phyloP scores from a whole-genome alignment of 1,140 invertebrate genomes.

The Drusus annulatus region DNA sequence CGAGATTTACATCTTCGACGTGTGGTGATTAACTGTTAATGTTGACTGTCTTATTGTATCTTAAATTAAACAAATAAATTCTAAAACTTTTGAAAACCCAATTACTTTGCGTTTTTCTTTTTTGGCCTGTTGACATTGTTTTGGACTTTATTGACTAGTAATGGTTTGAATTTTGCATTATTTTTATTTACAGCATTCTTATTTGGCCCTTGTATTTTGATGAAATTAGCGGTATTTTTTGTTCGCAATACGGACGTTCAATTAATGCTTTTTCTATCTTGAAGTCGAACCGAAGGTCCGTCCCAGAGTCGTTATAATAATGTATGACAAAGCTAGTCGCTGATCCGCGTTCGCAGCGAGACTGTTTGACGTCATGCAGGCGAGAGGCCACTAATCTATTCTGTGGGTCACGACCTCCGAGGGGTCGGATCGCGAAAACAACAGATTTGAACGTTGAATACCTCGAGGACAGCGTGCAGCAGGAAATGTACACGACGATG shows the following conservation, averaged over 20 bases:
- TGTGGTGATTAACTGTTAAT: conserved; percentile 32
- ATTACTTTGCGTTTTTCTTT: conserved; percentile 46
- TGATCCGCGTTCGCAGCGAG: neutral
- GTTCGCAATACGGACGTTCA: neutral
- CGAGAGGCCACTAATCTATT: neutral
- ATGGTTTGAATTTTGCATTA: conserved; percentile 46
- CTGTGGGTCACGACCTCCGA: neutral
- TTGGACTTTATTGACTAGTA: conserved; percentile 49
- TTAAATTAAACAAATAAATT: conserved; percentile 52
- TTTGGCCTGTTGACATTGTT: conserved; percentile 49
- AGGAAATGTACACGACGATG: too few species aligned
- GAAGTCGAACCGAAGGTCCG: neutral
- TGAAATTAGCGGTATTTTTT: conserved; percentile 14
- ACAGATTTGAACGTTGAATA: too few species aligned
- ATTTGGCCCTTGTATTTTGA: conserved; percentile 19
- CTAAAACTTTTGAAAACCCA: conserved; percentile 43
- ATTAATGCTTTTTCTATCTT: neutral
- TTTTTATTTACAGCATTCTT: neutral
- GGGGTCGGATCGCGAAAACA: neutral
- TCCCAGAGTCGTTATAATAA: conserved; percentile 9
- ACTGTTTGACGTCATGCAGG: conserved; percentile 2
- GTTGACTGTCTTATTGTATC: conserved; percentile 56
- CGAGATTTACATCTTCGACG: conserved; percentile 18
- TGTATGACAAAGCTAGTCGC: neutral
- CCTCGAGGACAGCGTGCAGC: too few species aligned